phyloP scores from a whole-genome alignment of 2,888 invertebrate species.

The Hirtodrosophila duncani region DNA sequence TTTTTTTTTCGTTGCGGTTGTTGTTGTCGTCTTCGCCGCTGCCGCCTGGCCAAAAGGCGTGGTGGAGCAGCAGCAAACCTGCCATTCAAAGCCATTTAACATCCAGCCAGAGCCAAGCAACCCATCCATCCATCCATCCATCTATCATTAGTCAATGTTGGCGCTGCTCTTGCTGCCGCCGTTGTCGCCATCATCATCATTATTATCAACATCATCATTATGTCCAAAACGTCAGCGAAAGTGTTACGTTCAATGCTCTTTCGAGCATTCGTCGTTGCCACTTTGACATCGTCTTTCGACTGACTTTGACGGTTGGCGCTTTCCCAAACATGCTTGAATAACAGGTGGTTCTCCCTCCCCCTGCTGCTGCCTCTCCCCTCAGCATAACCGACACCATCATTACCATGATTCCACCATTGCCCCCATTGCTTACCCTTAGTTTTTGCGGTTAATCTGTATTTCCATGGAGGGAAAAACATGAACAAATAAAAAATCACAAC shows the following conservation, averaged over 20 bases:
- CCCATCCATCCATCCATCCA: constrained; percentile 40
- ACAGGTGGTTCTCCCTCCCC: constrained; percentile 56
- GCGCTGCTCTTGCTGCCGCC: constrained; percentile 23
- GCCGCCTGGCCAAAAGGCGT: constrained; percentile 31
- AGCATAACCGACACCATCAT: not conserved
- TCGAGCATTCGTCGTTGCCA: not conserved
- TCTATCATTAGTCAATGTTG: constrained; percentile 75
- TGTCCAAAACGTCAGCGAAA: constrained; percentile 40
- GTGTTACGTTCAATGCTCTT: constrained; percentile 67
- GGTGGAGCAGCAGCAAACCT: constrained; percentile 56
- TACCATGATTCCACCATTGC: constrained; percentile 1
- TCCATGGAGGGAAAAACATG: too few species aligned
- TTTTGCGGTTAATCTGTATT: constrained; percentile 11
- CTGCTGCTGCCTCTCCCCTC: not conserved
- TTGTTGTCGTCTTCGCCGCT: constrained; percentile 3
- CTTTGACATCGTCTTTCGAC: constrained; percentile 9
- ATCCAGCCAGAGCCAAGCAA: constrained; percentile 38
- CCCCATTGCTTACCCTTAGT: constrained; percentile 16
- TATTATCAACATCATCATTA: constrained; percentile 33
- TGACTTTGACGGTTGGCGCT: constrained; percentile 52
- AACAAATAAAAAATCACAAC: constrained; percentile 3
- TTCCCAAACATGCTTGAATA: constrained; percentile 59
- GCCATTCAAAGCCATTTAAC: constrained; percentile 62
- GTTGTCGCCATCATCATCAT: constrained; percentile 7
- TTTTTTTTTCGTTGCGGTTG: constrained; percentile 38